Percentiles rank a stretch among this genome's conserved stretches.
Conservation (phyloP, 2,113 vertebrate genomes). For the Pollachius pollachius region DNA sequence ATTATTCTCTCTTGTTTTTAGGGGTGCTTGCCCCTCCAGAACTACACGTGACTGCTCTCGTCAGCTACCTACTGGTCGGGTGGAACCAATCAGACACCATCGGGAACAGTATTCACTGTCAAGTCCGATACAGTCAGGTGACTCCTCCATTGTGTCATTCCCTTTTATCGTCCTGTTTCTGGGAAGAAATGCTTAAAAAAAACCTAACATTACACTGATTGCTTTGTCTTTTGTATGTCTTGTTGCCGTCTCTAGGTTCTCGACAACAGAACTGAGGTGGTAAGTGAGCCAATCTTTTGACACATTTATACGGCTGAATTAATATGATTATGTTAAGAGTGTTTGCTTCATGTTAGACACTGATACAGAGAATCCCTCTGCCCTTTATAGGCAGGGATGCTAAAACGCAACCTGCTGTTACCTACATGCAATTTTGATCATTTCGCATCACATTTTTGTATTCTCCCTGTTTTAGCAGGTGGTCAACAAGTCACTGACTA, state of each 20-base stretch:
- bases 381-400: no score
- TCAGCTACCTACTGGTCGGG: constrained; percentile 12
- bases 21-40: constrained; percentile 36
- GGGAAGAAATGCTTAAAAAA: background rate
- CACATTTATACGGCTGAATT: no score
- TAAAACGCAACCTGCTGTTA: no score
- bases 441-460: no score
- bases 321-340: no score
- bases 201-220: background rate
- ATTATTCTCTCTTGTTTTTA: constrained; percentile 22
- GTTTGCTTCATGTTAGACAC: no score
- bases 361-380: no score
- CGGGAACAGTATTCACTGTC: constrained; percentile 17
- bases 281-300: background rate
- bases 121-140: constrained; percentile 59
- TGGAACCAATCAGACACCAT: background rate
- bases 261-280: background rate
- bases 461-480: constrained; percentile 10
- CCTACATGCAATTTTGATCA: no score
- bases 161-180: background rate
- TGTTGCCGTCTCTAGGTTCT: background rate
- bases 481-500: background rate
- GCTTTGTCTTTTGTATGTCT: background rate
- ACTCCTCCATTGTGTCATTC: background rate
- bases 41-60: background rate